Percentiles rank a stretch among this genome's conserved stretches.
Evolutionary conservation across 2,113 vertebrate genomes (phyloP).

Genomic region (Sceloporus tristichus): DNA sequence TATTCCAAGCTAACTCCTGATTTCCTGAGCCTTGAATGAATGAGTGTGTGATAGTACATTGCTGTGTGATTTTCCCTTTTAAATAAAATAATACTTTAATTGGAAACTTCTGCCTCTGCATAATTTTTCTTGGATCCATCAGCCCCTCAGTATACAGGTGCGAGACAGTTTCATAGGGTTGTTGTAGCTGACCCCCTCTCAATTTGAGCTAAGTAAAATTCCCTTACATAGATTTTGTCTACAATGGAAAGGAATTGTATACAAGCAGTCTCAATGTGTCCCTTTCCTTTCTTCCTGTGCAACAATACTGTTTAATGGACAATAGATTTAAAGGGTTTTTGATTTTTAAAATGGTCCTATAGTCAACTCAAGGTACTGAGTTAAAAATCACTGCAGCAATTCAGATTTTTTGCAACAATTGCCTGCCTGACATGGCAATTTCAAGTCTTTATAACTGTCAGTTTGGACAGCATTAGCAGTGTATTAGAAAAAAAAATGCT

Average conservation of each 20-base stretch:
- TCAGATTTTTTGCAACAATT: constrained; percentile 67
- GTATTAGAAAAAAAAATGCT: constrained; percentile 71
- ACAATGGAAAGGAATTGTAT: constrained; percentile 1
- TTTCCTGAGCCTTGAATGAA: too few species aligned
- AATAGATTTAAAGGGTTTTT: constrained; percentile 56
- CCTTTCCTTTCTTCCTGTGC: background rate
- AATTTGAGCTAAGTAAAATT: too few species aligned
- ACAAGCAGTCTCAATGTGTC: background rate
- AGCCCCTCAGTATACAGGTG: too few species aligned
- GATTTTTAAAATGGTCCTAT: constrained; percentile 66
- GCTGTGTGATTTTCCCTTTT: too few species aligned
- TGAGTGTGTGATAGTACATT: too few species aligned
- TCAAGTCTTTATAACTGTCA: constrained; percentile 74
- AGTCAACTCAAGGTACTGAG: constrained; percentile 63
- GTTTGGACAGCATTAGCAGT: constrained; percentile 74
- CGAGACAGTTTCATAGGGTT: too few species aligned
- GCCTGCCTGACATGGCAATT: constrained; percentile 71
- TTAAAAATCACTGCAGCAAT: constrained; percentile 69
- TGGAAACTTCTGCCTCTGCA: too few species aligned
- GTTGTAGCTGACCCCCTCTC: too few species aligned
- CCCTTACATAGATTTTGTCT: too few species aligned
- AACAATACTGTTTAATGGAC: constrained; percentile 36
- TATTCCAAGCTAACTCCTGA: too few species aligned
- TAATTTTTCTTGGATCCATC: too few species aligned
- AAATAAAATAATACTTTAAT: too few species aligned